These are phyloP conservation scores for Myripristis murdjan DNA, from an alignment of 2,797 vertebrate genomes.

Conservation along the genomic window DNA sequence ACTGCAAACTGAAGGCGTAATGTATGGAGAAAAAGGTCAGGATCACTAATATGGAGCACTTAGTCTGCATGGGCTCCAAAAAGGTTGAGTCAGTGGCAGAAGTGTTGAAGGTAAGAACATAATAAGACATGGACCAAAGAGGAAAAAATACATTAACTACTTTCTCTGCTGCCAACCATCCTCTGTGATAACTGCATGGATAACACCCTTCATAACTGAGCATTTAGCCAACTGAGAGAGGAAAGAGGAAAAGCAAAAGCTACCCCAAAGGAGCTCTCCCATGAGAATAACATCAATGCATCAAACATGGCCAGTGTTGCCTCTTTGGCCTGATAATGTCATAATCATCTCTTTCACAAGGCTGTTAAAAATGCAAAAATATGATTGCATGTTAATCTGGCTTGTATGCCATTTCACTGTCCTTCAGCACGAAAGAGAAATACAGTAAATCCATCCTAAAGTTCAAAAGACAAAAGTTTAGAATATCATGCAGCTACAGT, in stretches of 20 bases:
- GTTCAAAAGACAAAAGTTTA: not conserved
- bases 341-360: not conserved
- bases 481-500: too few relatives aligned
- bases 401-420: not conserved
- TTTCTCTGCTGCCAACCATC: not conserved
- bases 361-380: not conserved
- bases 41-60: not conserved
- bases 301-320: not conserved
- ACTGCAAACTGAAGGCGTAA: not conserved
- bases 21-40: not conserved
- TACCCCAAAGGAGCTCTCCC: not conserved
- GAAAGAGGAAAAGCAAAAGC: not conserved
- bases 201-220: not conserved
- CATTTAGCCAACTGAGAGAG: not conserved
- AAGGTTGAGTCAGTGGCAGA: not conserved
- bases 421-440: too few relatives aligned
- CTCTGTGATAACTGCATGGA: not conserved
- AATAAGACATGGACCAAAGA: not conserved
- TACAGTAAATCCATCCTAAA: not conserved
- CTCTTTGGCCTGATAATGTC: not conserved
- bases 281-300: not conserved
- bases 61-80: not conserved
- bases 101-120: not conserved
- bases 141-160: not conserved
- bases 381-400: not conserved